Evolutionary conservation across 2,113 vertebrate genomes (phyloP), one percentile per base, ranked within the genome.

Genomic region (Cromileptes altivelis): DNA sequence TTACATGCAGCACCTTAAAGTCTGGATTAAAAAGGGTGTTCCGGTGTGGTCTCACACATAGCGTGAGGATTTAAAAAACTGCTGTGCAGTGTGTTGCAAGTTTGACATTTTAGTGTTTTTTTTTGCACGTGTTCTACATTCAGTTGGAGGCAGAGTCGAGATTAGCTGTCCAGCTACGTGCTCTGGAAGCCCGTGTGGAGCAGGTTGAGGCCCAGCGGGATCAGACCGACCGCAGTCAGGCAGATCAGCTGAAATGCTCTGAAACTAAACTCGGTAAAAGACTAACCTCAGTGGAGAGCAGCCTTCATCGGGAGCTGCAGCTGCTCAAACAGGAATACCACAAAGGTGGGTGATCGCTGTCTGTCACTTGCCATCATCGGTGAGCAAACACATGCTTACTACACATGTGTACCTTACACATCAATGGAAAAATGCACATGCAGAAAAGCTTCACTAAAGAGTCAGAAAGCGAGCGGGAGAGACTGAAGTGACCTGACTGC

Each of bases 321-420:
- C 93, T 96, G 94, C 94, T 97, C 74, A 95, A 95, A 83, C 94
- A 78, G 55, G 94, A 97, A 61, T 95, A 97, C 75, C 95, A 94
- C 91, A 94, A 95, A 94, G 96, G 96, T 97, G 85, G 92, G 94
- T 53, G 64, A 78, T 78, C 47, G 4, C 67, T 75, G 76, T 52
- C 37, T 1, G 30, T 56, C 40, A 27, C 62, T 23, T 6, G 19
- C 85, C 90, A 84, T 91, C 90, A 91, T 64, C 78, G 42, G 49
- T 62, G 50, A 73, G 81, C 45, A 92, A 92, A 92, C 85, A 84
- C 11, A 62, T n/a, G 47, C 58, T 40, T 27, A 47, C 19, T 13
- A 7, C 15, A 47, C 17, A 13, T 50, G 50, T 17, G 70, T 9
- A 55, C 2, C 9, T 15, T 55, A 33, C 53, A 83, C 23, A 42